phyloP scores from a whole-genome alignment of 2,113 vertebrate genomes.

The Nettapus auritus region DNA sequence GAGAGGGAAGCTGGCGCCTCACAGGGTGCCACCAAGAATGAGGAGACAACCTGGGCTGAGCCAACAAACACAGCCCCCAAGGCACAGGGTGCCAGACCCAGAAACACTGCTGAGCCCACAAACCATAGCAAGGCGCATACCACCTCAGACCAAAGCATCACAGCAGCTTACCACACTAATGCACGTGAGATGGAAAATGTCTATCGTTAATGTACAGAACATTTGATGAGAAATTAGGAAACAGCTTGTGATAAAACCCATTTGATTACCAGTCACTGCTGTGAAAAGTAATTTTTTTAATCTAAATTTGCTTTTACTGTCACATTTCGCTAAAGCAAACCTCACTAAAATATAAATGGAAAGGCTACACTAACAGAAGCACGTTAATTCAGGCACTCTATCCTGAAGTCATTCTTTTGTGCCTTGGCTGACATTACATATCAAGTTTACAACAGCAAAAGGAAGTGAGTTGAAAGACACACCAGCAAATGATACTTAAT shows the following conservation, averaged over 20 bases:
- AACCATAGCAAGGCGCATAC: neutral
- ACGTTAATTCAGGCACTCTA: neutral
- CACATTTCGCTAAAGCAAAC: neutral
- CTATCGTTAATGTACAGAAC: neutral
- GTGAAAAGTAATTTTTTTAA: neutral
- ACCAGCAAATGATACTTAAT: neutral
- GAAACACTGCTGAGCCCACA: neutral
- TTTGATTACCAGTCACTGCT: neutral
- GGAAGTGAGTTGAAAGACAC: neutral
- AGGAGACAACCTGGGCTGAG: neutral
- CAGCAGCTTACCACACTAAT: neutral
- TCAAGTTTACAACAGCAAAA: conserved; percentile 43
- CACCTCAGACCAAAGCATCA: neutral
- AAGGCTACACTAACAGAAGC: conserved; percentile 30
- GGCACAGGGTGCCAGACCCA: neutral
- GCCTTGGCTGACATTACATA: conserved; percentile 27
- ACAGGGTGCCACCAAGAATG: neutral
- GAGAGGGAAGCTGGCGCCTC: neutral
- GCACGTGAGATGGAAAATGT: neutral
- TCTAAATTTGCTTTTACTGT: neutral
- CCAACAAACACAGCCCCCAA: neutral
- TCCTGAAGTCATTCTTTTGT: conserved; percentile 18
- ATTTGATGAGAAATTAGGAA: neutral
- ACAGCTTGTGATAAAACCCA: neutral
- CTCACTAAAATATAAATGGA: conserved; percentile 39